phyloP scores from a whole-genome alignment of 2,888 invertebrate genomes.

The Eilema griseolum region DNA sequence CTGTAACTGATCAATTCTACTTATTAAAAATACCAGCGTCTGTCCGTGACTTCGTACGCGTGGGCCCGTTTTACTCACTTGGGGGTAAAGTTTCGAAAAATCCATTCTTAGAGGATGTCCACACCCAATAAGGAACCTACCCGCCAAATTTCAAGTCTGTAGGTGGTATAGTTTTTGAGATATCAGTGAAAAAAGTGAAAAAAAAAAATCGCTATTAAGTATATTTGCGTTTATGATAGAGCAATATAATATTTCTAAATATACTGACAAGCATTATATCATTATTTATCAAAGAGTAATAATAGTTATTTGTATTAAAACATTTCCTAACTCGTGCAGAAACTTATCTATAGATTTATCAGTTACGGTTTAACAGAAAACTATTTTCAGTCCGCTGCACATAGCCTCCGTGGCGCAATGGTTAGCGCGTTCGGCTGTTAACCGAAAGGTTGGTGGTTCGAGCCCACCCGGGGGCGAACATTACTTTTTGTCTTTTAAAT shows the following conservation, averaged over 20 bases:
- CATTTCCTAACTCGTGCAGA: background rate
- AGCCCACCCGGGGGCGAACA: conserved; percentile 97
- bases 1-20: no score
- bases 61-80: no score
- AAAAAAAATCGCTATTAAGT: no score
- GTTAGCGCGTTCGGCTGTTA: conserved; percentile 99
- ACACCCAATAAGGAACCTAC: no score
- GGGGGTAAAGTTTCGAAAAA: no score
- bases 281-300: background rate
- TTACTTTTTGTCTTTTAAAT: background rate
- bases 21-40: no score
- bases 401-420: conserved; percentile 65
- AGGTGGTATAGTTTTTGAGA: no score
- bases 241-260: background rate
- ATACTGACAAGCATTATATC: background rate
- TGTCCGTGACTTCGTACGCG: no score
- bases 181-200: no score
- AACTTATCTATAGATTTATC: background rate
- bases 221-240: no score
- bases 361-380: background rate
- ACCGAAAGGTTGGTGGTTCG: conserved; percentile 99
- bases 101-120: no score
- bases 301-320: background rate
- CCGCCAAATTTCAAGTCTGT: no score
- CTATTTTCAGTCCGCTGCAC: background rate